These are phyloP conservation scores for Epinotia demarniana DNA, from an alignment of 2,888 invertebrate species.

Conservation along the genomic window DNA sequence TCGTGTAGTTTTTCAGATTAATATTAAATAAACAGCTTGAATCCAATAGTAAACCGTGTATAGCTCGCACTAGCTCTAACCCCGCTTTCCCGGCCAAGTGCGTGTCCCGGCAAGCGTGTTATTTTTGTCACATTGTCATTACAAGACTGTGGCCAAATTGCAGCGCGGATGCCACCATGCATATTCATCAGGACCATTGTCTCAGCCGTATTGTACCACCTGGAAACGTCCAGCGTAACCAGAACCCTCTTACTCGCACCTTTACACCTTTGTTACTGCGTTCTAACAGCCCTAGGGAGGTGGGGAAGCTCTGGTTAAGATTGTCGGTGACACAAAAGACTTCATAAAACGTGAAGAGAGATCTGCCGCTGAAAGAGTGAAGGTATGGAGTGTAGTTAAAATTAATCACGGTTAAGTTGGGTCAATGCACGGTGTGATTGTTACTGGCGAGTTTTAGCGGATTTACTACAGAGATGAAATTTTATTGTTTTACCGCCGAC, in stretches of 20 bases:
- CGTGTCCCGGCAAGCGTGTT: constrained; percentile 58
- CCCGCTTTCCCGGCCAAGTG: constrained; percentile 43
- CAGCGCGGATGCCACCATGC: constrained; percentile 75
- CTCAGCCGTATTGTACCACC: constrained; percentile 73
- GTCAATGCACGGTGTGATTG: constrained; percentile 41
- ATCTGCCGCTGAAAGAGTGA: constrained; percentile 62
- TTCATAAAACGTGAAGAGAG: constrained; percentile 73
- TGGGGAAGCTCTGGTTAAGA: constrained; percentile 50
- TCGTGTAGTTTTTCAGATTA: too few relatives aligned
- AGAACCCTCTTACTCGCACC: constrained; percentile 52
- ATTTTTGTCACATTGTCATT: constrained; percentile 82
- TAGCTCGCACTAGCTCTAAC: background rate
- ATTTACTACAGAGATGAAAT: too few relatives aligned
- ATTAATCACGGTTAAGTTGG: constrained; percentile 42
- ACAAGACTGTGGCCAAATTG: constrained; percentile 79
- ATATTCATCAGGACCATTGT: constrained; percentile 80
- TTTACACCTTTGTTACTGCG: background rate
- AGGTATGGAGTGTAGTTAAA: constrained; percentile 59
- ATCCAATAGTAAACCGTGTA: background rate
- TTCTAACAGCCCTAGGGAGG: background rate
- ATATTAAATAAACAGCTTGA: constrained; percentile 1
- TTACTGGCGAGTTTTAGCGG: constrained; percentile 14
- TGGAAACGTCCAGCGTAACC: constrained; percentile 56
- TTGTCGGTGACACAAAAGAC: constrained; percentile 67
- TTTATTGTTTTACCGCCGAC: background rate